phyloP scores from a whole-genome alignment of 2,888 invertebrate species.

The Hydriomena furcata region DNA sequence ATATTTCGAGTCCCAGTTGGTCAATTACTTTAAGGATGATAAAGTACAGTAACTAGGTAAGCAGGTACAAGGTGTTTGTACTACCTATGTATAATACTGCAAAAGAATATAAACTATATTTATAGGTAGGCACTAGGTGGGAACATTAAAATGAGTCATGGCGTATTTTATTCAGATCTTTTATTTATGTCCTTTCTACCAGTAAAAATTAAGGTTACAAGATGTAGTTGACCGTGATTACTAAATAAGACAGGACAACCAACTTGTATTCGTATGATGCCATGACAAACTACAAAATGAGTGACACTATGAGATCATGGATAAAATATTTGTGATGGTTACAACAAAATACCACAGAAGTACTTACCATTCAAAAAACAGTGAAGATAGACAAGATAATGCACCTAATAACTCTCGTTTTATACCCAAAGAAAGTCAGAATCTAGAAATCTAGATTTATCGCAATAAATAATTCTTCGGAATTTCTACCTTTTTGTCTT shows the following conservation, averaged over 20 bases:
- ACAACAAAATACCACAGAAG: not conserved
- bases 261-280: constrained; percentile 4
- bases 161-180: too few species aligned
- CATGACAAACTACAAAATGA: constrained; percentile 17
- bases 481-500: not conserved
- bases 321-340: constrained; percentile 19
- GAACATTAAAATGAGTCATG: constrained; percentile 31
- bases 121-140: not conserved
- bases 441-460: not conserved
- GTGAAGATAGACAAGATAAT: not conserved
- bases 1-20: too few species aligned
- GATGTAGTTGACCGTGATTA: constrained; percentile 16
- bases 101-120: too few species aligned
- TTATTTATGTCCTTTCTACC: too few species aligned
- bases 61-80: too few species aligned
- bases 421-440: not conserved
- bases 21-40: too few species aligned
- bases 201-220: not conserved
- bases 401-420: not conserved
- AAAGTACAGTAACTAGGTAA: too few species aligned
- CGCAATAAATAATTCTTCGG: not conserved
- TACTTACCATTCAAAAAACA: constrained; percentile 17
- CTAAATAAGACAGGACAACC: constrained; percentile 18
- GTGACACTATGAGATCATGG: constrained; percentile 31
- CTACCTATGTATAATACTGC: too few species aligned